Evolutionary conservation across 2,888 invertebrate genomes (phyloP).

Genomic region (Opisthograptis luteolata): DNA sequence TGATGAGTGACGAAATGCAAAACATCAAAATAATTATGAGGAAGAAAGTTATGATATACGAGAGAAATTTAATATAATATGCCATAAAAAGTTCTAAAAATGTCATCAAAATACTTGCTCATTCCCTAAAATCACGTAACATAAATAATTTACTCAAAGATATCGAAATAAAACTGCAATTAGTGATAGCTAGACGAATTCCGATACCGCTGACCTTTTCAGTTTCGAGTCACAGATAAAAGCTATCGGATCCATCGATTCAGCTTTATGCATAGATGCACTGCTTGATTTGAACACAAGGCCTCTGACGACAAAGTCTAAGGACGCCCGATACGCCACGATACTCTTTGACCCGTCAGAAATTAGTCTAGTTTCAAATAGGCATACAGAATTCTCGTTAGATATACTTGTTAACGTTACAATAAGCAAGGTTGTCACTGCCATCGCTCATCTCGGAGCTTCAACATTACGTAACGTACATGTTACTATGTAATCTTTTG

Average conservation of each 20-base stretch:
- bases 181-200: conserved; percentile 9
- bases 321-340: conserved; percentile 42
- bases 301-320: conserved; percentile 44
- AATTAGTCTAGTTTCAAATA: conserved; percentile 56
- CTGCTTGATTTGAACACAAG: conserved; percentile 50
- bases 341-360: conserved; percentile 58
- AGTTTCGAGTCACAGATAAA: conserved; percentile 28
- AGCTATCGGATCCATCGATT: conserved; percentile 35
- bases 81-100: background rate
- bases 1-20: too few relatives aligned
- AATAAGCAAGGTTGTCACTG: conserved; percentile 46
- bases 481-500: conserved; percentile 28
- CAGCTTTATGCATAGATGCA: conserved; percentile 46
- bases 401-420: conserved; percentile 43
- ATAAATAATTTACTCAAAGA: background rate
- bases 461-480: conserved; percentile 34
- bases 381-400: conserved; percentile 56
- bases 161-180: conserved; percentile 10
- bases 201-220: conserved; percentile 30
- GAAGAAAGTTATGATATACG: too few relatives aligned
- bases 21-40: too few relatives aligned
- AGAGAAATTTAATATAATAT: too few relatives aligned
- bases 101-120: background rate
- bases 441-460: conserved; percentile 35
- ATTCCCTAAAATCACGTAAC: background rate